Percentiles rank a stretch among this genome's conserved stretches.
These are phyloP conservation scores for Dynastes hyllus DNA, from an alignment of 2,888 invertebrate genomes.

Conservation along the genomic window DNA sequence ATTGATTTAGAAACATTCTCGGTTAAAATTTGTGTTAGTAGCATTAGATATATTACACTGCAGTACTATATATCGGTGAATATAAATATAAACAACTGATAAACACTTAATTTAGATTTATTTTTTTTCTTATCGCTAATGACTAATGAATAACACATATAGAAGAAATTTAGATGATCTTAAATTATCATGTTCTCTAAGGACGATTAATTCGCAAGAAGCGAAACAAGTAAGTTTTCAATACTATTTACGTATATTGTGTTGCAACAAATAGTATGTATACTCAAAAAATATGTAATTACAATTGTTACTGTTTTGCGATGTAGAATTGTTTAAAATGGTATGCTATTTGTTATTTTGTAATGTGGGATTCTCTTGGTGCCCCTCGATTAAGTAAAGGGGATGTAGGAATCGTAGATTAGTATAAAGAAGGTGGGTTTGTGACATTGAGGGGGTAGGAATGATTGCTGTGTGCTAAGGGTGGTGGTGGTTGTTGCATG, in stretches of 20 bases:
- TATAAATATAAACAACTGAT: slow-evolving; percentile 43
- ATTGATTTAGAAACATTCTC: background rate
- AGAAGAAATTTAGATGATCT: slow-evolving; percentile 4
- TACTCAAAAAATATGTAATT: background rate
- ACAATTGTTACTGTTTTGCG: background rate
- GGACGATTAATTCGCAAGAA: too few relatives aligned
- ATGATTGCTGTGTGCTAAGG: slow-evolving; percentile 51
- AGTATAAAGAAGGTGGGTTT: slow-evolving; percentile 39
- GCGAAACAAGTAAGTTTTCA: too few relatives aligned
- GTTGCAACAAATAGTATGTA: too few relatives aligned
- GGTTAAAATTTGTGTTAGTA: background rate
- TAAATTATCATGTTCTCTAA: background rate
- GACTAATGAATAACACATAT: background rate
- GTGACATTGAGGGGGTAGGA: slow-evolving; percentile 32
- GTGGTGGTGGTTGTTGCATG: slow-evolving; percentile 67
- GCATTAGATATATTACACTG: background rate
- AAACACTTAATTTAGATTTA: slow-evolving; percentile 22
- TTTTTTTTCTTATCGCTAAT: slow-evolving; percentile 27
- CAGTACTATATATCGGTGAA: background rate
- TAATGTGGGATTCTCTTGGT: slow-evolving; percentile 26
- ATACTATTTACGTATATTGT: too few relatives aligned
- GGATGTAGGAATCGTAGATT: slow-evolving; percentile 33
- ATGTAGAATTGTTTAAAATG: too few relatives aligned
- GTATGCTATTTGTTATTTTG: background rate
- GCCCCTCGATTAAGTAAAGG: slow-evolving; percentile 3